Evolutionary conservation across 2,113 vertebrate species (phyloP).

Genomic region (Epinephelus fuscoguttatus): DNA sequence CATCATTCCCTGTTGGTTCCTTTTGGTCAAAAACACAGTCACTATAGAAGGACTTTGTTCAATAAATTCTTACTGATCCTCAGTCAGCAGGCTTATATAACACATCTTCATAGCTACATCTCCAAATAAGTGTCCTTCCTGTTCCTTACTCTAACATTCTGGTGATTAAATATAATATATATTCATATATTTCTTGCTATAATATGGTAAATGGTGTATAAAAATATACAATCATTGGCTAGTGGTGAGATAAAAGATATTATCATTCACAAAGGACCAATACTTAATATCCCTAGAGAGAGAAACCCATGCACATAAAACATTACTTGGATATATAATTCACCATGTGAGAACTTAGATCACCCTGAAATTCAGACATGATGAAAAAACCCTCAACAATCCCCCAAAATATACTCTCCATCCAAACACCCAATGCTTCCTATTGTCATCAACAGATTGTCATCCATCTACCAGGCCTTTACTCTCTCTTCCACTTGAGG

Average conservation of each 20-base stretch:
- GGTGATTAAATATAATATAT: conserved; percentile 79
- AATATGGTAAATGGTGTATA: conserved; percentile 71
- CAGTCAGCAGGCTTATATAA: conserved; percentile 43
- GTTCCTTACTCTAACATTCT: conserved; percentile 74
- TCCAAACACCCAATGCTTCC: conserved; percentile 22
- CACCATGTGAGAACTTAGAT: conserved; percentile 45
- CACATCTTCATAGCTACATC: conserved; percentile 63
- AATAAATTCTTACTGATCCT: conserved; percentile 59
- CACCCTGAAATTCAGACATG: conserved; percentile 40
- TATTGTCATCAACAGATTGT: conserved; percentile 61
- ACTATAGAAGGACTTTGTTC: conserved; percentile 36
- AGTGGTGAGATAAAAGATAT: conserved; percentile 75
- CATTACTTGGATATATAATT: conserved; percentile 59
- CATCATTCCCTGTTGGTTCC: conserved; percentile 33
- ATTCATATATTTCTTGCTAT: conserved; percentile 73
- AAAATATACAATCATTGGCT: conserved; percentile 86
- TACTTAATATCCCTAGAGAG: conserved; percentile 62
- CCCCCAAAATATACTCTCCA: conserved; percentile 9
- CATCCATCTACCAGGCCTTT: conserved; percentile 13
- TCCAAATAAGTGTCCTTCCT: conserved; percentile 40
- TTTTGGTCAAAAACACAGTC: conserved; percentile 54
- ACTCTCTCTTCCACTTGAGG: conserved; percentile 1
- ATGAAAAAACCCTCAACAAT: conserved; percentile 40
- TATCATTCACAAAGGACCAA: conserved; percentile 72
- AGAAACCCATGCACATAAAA: conserved; percentile 70